phyloP scores from a whole-genome alignment of 2,113 vertebrate species.

The Coptodon rendalli region DNA sequence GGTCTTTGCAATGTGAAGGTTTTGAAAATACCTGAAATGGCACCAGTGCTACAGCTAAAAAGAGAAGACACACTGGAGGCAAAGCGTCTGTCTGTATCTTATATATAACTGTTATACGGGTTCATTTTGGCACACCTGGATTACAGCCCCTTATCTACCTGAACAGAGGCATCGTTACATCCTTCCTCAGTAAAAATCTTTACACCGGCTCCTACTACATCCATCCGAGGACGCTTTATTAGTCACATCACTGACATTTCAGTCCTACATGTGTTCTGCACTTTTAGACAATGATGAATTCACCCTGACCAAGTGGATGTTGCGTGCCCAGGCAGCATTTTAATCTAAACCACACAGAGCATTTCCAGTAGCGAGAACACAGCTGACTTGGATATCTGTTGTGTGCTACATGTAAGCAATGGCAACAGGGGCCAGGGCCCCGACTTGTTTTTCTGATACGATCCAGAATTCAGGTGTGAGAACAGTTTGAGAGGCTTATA shows the following conservation, averaged over 20 bases:
- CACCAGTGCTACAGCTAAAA: background rate
- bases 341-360: background rate
- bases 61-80: background rate
- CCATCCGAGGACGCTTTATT: background rate
- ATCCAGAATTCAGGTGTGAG: background rate
- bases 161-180: background rate
- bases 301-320: background rate
- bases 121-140: background rate
- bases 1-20: background rate
- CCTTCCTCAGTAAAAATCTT: background rate
- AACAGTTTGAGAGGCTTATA: background rate
- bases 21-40: background rate
- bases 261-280: background rate
- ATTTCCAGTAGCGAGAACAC: background rate
- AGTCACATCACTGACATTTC: background rate
- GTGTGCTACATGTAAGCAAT: background rate
- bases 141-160: background rate
- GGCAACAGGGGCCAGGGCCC: accelerated
- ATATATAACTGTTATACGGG: background rate
- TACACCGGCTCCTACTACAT: background rate
- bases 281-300: background rate
- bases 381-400: background rate
- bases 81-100: background rate
- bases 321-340: background rate
- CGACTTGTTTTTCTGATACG: background rate